phyloP scores from a whole-genome alignment of 2,113 vertebrate species.

The Riparia riparia region DNA sequence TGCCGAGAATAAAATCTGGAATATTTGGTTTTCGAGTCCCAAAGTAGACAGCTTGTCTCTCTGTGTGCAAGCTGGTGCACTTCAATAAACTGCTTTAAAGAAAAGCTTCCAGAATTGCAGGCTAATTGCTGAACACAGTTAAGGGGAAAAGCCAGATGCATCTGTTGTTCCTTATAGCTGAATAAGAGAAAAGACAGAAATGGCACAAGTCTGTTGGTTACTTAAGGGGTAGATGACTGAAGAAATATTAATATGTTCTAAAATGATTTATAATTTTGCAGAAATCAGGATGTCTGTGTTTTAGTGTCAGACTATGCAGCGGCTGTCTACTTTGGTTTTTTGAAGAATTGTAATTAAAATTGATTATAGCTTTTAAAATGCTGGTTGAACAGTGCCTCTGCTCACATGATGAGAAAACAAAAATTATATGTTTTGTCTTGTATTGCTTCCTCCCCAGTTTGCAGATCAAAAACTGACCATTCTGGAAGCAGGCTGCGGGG shows the following conservation, averaged over 20 bases:
- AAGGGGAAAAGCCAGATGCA: neutral
- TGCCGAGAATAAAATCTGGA: neutral
- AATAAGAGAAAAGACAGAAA: neutral
- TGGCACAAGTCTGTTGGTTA: neutral
- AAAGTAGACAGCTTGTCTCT: neutral
- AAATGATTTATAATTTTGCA: neutral
- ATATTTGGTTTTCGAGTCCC: neutral
- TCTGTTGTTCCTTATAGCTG: neutral
- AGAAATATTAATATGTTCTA: neutral
- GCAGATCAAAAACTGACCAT: slow-evolving; percentile 86
- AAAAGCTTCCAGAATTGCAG: neutral
- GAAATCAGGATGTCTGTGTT: neutral
- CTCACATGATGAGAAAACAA: neutral
- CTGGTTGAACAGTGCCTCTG: neutral
- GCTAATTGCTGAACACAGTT: neutral
- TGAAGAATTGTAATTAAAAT: neutral
- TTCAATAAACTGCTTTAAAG: neutral
- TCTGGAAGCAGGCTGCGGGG: slow-evolving; percentile 96
- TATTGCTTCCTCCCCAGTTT: slow-evolving; percentile 74
- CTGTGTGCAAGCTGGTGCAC: neutral
- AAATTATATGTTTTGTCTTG: neutral
- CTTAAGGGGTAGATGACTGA: neutral
- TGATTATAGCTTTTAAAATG: neutral
- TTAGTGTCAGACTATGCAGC: neutral
- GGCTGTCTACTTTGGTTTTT: neutral